phyloP scores from a whole-genome alignment of 2,888 invertebrate species.

The Crematogaster levior region DNA sequence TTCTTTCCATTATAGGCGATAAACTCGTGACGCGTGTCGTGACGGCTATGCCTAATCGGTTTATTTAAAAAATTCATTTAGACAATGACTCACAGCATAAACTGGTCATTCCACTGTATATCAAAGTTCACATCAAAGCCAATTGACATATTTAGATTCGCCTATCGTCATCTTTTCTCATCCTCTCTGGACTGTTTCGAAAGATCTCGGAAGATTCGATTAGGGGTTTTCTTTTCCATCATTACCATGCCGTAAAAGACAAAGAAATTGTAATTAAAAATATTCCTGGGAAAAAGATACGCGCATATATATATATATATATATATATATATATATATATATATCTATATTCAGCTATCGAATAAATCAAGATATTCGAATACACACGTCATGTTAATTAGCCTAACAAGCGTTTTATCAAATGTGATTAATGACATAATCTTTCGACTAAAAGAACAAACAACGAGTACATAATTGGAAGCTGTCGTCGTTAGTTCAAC shows the following conservation, averaged over 20 bases:
- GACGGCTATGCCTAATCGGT: slow-evolving; percentile 14
- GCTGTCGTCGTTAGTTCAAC: slow-evolving; percentile 38
- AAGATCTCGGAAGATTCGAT: not conserved
- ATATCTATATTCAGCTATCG: not conserved
- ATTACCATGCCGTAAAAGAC: not conserved
- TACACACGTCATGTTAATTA: slow-evolving; percentile 21
- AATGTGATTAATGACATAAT: slow-evolving; percentile 24
- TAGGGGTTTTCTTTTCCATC: not conserved
- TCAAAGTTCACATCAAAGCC: slow-evolving; percentile 70
- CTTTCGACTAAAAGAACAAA: slow-evolving; percentile 12
- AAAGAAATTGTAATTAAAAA: not conserved
- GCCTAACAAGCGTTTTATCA: slow-evolving; percentile 8
- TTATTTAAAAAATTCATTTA: slow-evolving; percentile 46
- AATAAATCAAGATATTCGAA: slow-evolving; percentile 17
- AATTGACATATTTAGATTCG: slow-evolving; percentile 72
- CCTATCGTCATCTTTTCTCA: slow-evolving; percentile 52
- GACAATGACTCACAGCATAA: slow-evolving; percentile 50
- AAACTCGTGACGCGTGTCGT: slow-evolving; percentile 2
- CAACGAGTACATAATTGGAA: slow-evolving; percentile 24
- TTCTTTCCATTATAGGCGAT: not conserved
- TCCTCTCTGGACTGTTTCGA: not conserved
- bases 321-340: too few relatives aligned
- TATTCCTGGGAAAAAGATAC: not conserved
- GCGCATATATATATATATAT: too few relatives aligned
- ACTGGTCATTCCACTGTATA: slow-evolving; percentile 16